These are phyloP conservation scores for Okapia johnstoni DNA, from an alignment of 2,113 vertebrate genomes.

Conservation along the genomic window DNA sequence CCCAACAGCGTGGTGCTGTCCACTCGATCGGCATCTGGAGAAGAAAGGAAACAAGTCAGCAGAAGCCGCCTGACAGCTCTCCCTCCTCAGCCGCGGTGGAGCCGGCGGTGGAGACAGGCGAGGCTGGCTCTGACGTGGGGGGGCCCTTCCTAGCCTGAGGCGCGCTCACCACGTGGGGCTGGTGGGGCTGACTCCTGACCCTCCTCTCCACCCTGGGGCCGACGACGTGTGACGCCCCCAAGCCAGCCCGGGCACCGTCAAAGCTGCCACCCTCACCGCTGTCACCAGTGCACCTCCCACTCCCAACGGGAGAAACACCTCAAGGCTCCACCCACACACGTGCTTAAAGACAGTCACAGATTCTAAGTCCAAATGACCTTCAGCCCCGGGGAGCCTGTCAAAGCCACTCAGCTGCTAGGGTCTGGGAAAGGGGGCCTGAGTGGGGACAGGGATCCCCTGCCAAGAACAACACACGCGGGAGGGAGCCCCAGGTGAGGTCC, in stretches of 20 bases:
- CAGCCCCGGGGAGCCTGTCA: neutral
- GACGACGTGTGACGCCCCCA: fast-evolving
- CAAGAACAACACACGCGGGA: fast-evolving
- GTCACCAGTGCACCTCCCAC: fast-evolving
- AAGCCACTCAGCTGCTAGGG: neutral
- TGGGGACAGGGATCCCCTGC: neutral
- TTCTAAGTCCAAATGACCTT: neutral
- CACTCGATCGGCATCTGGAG: slow-evolving; percentile 74
- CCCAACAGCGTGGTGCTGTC: slow-evolving; percentile 76
- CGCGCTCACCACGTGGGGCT: fast-evolving
- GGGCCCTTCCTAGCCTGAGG: neutral
- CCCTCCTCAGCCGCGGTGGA: neutral
- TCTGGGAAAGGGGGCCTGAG: neutral
- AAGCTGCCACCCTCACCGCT: fast-evolving
- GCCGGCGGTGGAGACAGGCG: fast-evolving
- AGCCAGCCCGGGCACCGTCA: fast-evolving
- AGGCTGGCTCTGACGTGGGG: fast-evolving
- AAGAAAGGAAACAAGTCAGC: neutral
- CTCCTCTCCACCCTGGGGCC: neutral
- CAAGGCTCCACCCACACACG: fast-evolving
- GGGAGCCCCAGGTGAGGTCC: neutral
- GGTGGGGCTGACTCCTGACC: neutral
- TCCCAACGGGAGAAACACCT: neutral
- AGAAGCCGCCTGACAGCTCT: fast-evolving
- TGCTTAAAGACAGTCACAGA: neutral